phyloP scores from a whole-genome alignment of 1,140 invertebrate genomes.

The Atta texana region DNA sequence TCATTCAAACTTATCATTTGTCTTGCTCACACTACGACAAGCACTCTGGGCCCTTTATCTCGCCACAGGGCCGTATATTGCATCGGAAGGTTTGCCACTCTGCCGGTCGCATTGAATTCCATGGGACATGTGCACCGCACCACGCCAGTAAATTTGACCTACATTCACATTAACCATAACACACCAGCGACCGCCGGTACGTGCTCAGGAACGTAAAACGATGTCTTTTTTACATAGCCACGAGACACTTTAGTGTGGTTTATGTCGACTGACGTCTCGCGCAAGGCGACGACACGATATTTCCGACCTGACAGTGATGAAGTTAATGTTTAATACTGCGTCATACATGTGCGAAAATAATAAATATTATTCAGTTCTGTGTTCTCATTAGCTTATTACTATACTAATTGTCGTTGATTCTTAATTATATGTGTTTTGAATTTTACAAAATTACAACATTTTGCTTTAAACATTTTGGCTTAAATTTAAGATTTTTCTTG shows the following conservation, averaged over 20 bases:
- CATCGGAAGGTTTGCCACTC: conserved; percentile 64
- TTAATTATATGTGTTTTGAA: neutral
- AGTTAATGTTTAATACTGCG: conserved; percentile 3
- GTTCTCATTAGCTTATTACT: neutral
- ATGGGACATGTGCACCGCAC: conserved; percentile 54
- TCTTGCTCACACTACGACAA: conserved; percentile 41
- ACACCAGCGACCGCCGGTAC: conserved; percentile 40
- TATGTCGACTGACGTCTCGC: conserved; percentile 29
- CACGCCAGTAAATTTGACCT: conserved; percentile 59
- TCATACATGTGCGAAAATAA: conserved; percentile 4
- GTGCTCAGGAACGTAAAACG: conserved; percentile 35
- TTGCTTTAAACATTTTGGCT: neutral
- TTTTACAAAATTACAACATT: neutral
- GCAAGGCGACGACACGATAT: neutral
- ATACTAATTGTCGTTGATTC: neutral
- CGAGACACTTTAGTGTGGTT: conserved; percentile 27
- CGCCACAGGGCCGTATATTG: conserved; percentile 62
- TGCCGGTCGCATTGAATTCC: conserved; percentile 67
- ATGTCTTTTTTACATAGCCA: conserved; percentile 43
- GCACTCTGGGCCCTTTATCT: conserved; percentile 62
- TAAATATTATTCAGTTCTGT: neutral
- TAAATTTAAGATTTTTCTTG: neutral
- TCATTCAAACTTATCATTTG: conserved; percentile 21
- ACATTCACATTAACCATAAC: conserved; percentile 40
- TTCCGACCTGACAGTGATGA: neutral